Evolutionary conservation across 2,797 vertebrate species (phyloP), one percentile per base, ranked within the genome.

Genomic region (Oceanodroma leucorhoa): DNA sequence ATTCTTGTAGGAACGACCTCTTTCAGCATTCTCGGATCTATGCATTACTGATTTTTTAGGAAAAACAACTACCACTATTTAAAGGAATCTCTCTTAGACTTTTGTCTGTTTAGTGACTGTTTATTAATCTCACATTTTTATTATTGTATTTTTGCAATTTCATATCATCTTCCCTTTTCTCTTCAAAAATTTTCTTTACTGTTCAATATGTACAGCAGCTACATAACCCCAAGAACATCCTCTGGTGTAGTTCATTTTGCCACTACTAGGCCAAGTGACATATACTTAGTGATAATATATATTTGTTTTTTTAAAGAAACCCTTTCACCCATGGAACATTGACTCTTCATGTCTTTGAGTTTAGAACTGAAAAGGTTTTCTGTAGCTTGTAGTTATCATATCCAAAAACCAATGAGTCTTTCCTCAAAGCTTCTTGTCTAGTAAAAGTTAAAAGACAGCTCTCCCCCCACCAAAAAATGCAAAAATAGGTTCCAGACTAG

Each of bases 271-370:
- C 12, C 24, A 60, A 64, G 16, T 82, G 36, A 46, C 9, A 36
- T 10, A 40, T 40, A 61, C 11, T 60, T 71, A 66, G 6, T 36
- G 9, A 24, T 13, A 61, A 26, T 17, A 66, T 12, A 6, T 20
- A 32, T 38, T 19, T 29, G 3, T 1, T 19, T 58, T 77, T 24
- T 90, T 26, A 22, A 77, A 43, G 7, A 57, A 87, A 24, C 1
- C 0, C 10, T 69, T 69, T 43, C 46, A 29, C 3, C 10, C 3
- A 8, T 3, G 1, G 17, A 61, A 45, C 6, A 73, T n/a, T 53
- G 57, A n/a, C 5, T n/a, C 15, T 45, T 53, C 10, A 27, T 38
- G 6, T 2, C 18, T 61, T 78, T 75, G 23, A 54, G 6, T 58
- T 83, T 62, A 78, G 57, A 55, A 79, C 18, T 46, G n/a, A 38